phyloP scores from a whole-genome alignment of 23 tunicate species.

The Phallusia fumigata region DNA sequence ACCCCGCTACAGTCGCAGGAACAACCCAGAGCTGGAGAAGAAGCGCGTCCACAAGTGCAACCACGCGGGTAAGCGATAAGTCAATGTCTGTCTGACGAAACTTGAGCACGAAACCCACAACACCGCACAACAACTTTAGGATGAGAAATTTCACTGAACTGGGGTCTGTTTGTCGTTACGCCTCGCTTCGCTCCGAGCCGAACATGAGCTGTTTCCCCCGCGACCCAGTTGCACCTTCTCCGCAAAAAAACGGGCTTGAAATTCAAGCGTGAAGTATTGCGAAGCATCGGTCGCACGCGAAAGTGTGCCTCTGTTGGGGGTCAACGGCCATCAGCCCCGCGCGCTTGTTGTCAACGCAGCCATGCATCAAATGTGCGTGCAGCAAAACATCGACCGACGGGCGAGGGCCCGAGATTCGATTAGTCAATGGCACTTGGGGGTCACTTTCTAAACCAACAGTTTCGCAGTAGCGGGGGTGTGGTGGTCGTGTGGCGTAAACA shows the following conservation, averaged over 20 bases:
- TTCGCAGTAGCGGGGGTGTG: not conserved
- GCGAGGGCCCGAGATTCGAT: not conserved
- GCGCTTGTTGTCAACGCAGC: not conserved
- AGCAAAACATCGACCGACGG: not conserved
- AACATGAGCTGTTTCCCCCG: not conserved
- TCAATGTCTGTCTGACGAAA: not conserved
- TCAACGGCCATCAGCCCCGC: not conserved
- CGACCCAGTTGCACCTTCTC: not conserved
- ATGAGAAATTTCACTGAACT: not conserved
- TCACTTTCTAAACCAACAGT: not conserved
- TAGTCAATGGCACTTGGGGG: not conserved
- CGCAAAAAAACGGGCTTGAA: not conserved
- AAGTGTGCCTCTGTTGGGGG: not conserved
- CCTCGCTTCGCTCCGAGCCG: not conserved
- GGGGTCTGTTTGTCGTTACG: not conserved
- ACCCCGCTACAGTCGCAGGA: constrained; percentile 90
- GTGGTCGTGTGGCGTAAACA: not conserved
- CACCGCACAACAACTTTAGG: not conserved
- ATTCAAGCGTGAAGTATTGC: not conserved
- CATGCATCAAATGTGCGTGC: not conserved
- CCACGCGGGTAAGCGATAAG: constrained; percentile 62
- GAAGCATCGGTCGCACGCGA: not conserved
- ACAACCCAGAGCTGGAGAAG: constrained; percentile 94
- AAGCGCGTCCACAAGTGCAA: constrained; percentile 95
- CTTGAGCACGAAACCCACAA: not conserved